phyloP scores from a whole-genome alignment of 1,140 invertebrate species.

The Leptinotarsa lineolata region DNA sequence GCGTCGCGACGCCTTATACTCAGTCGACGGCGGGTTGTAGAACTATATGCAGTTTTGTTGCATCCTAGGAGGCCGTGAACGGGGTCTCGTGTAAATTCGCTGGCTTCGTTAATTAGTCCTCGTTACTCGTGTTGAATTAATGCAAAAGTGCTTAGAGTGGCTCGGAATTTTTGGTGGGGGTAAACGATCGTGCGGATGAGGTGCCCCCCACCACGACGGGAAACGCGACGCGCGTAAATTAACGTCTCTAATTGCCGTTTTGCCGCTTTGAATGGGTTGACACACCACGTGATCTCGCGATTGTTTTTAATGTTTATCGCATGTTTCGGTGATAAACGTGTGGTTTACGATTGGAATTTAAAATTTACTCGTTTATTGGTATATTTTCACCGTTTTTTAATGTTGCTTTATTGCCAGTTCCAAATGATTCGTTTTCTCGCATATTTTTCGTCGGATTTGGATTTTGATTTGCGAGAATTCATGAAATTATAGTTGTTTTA shows the following conservation, averaged over 20 bases:
- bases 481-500: too few relatives aligned
- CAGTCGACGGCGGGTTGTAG: conserved; percentile 55
- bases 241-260: conserved; percentile 25
- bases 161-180: conserved; percentile 22
- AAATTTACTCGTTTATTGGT: not conserved
- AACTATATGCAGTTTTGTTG: conserved; percentile 50
- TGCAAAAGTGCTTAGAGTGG: conserved; percentile 30
- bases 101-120: conserved; percentile 28
- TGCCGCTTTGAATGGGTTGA: conserved; percentile 25
- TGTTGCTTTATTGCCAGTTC: too few relatives aligned
- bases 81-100: conserved; percentile 13
- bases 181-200: conserved; percentile 15
- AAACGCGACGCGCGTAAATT: conserved; percentile 27
- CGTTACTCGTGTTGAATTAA: conserved; percentile 29
- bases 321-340: not conserved
- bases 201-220: not conserved
- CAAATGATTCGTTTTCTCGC: too few relatives aligned
- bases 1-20: conserved; percentile 44
- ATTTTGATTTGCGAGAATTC: too few relatives aligned
- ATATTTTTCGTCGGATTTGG: too few relatives aligned
- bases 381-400: not conserved
- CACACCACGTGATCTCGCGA: conserved; percentile 23
- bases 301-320: conserved; percentile 12
- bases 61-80: conserved; percentile 25
- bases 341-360: not conserved